Percentiles rank a stretch among this genome's conserved stretches.
Conservation (phyloP, 1,140 invertebrate species). For the Melitaea cinxia region DNA sequence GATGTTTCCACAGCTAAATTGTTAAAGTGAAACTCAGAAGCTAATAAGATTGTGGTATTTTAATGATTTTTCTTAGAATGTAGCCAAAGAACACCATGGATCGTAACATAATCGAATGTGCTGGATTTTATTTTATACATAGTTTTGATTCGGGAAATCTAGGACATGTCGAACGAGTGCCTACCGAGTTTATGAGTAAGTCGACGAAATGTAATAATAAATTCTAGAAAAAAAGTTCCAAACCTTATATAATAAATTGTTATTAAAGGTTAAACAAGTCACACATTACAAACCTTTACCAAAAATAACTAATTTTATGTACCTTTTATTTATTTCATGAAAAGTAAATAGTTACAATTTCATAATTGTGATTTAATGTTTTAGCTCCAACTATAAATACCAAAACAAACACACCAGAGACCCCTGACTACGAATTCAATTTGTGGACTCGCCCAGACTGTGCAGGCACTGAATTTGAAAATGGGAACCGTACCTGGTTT, state of each 20-base stretch:
- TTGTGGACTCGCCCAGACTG: slow-evolving; percentile 96
- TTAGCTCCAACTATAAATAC: slow-evolving; percentile 60
- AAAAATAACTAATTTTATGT: too few relatives aligned
- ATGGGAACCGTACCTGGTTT: slow-evolving; percentile 96
- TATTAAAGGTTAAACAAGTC: too few relatives aligned
- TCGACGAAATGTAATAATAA: not conserved
- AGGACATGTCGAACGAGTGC: slow-evolving; percentile 87
- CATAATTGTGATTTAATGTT: slow-evolving; percentile 16
- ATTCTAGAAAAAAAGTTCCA: too few relatives aligned
- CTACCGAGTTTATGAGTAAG: slow-evolving; percentile 72
- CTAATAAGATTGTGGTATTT: slow-evolving; percentile 49
- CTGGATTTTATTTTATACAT: slow-evolving; percentile 87
- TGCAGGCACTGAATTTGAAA: slow-evolving; percentile 93
- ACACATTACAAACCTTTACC: too few relatives aligned
- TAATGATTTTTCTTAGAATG: slow-evolving; percentile 71
- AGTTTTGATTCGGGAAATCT: slow-evolving; percentile 95
- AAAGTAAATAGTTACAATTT: not conserved
- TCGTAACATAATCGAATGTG: slow-evolving; percentile 81
- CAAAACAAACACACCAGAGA: slow-evolving; percentile 61
- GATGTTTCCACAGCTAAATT: slow-evolving; percentile 62
- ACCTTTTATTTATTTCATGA: too few relatives aligned
- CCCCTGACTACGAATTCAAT: slow-evolving; percentile 91
- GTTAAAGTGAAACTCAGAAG: slow-evolving; percentile 55
- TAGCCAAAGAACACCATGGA: slow-evolving; percentile 70
- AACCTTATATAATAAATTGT: too few relatives aligned